phyloP scores from a whole-genome alignment of 2,888 invertebrate species.

The Ceriagrion tenellum region DNA sequence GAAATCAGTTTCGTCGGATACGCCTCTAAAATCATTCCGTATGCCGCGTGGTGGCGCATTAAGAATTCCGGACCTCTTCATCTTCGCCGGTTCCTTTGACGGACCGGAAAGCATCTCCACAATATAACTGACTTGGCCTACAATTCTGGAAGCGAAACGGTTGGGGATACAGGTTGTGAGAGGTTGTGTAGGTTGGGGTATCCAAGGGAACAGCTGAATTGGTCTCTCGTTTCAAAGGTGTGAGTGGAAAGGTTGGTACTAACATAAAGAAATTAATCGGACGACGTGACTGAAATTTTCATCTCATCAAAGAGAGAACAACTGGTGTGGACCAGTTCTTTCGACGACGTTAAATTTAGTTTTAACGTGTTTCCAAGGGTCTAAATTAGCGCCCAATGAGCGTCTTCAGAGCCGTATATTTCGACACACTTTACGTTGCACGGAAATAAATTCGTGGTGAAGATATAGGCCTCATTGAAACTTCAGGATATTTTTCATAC shows the following conservation, averaged over 20 bases:
- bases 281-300: background rate
- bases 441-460: no score
- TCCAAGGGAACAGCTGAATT: background rate
- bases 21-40: background rate
- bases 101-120: background rate
- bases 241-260: background rate
- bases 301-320: background rate
- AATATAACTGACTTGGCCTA: background rate
- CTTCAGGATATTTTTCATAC: no score
- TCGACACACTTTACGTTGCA: no score
- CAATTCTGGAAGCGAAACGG: background rate
- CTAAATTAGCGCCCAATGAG: no score
- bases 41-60: background rate
- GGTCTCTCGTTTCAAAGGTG: background rate
- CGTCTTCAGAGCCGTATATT: no score
- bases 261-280: background rate
- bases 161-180: background rate
- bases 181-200: background rate
- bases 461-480: no score
- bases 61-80: background rate
- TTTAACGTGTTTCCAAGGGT: no score
- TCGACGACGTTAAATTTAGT: no score
- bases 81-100: background rate
- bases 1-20: background rate
- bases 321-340: no score